Evolutionary conservation across 2,113 vertebrate genomes (phyloP).

Genomic region (Salvator merianae): DNA sequence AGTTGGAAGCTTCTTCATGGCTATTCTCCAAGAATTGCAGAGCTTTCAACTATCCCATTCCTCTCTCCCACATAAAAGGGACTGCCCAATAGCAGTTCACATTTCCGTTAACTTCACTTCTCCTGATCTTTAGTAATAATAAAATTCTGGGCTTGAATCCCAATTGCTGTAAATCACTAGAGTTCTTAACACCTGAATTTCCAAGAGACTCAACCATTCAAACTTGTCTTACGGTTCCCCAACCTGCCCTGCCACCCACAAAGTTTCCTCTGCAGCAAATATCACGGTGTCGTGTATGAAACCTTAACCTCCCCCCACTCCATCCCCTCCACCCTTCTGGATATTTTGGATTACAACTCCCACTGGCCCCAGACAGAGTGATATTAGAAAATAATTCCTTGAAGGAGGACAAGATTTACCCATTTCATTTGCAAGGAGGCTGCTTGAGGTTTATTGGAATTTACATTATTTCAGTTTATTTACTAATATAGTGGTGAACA

Average conservation of each 20-base stretch:
- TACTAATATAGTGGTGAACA: too few species aligned
- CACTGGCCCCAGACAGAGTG: too few species aligned
- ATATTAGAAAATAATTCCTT: too few species aligned
- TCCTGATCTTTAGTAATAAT: not conserved
- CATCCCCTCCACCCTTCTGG: too few species aligned
- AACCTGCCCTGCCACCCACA: not conserved
- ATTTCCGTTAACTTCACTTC: not conserved
- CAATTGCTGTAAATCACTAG: not conserved
- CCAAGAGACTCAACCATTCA: not conserved
- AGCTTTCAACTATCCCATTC: not conserved
- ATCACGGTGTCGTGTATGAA: too few species aligned
- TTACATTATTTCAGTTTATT: too few species aligned
- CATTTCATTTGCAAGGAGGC: too few species aligned
- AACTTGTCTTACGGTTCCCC: not conserved
- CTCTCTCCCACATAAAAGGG: not conserved
- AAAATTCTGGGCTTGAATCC: constrained; percentile 4
- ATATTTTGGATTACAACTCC: too few species aligned
- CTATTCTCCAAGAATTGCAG: not conserved
- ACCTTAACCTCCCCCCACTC: too few species aligned
- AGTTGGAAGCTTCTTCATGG: not conserved
- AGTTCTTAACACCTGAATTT: not conserved
- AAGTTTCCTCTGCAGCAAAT: too few species aligned
- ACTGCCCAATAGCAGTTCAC: not conserved
- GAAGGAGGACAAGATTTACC: too few species aligned
- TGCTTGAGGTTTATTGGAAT: too few species aligned